These are phyloP conservation scores for Circaetus gallicus DNA, from an alignment of 2,113 vertebrate species.

Conservation along the genomic window DNA sequence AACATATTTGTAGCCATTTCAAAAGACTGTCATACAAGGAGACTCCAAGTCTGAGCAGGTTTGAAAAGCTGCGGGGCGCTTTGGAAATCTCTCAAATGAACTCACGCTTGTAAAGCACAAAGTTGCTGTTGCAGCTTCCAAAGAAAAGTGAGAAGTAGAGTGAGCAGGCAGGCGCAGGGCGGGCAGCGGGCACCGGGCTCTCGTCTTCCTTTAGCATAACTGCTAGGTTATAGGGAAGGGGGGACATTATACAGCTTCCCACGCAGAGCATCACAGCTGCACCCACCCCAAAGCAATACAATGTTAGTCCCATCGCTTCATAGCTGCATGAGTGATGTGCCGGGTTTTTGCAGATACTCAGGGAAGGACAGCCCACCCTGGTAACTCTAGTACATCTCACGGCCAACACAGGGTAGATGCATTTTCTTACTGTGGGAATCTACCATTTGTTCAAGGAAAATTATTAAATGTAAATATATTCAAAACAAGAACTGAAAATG, in stretches of 20 bases:
- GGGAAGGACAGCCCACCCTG: rapidly evolving
- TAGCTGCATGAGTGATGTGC: not conserved
- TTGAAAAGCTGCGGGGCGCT: conserved; percentile 10
- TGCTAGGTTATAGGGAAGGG: not conserved
- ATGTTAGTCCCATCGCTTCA: not conserved
- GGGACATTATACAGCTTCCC: not conserved
- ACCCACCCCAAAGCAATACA: not conserved
- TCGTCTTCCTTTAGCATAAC: not conserved
- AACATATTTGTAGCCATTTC: conserved; percentile 50
- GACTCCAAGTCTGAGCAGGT: conserved; percentile 45
- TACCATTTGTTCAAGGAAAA: not conserved
- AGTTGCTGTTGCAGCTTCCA: not conserved
- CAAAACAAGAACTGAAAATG: not conserved
- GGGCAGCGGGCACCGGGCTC: rapidly evolving
- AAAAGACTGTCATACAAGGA: conserved; percentile 55
- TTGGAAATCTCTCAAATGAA: conserved; percentile 34
- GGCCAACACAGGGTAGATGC: too few species aligned
- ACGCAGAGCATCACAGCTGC: not conserved
- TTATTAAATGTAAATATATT: not conserved
- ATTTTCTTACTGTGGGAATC: not conserved
- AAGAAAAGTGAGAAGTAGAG: not conserved
- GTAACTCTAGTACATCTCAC: not conserved
- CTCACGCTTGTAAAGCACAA: not conserved
- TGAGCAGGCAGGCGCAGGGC: rapidly evolving
- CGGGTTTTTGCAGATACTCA: not conserved